phyloP scores from a whole-genome alignment of 2,113 vertebrate genomes.

The Aplodontia rufa region DNA sequence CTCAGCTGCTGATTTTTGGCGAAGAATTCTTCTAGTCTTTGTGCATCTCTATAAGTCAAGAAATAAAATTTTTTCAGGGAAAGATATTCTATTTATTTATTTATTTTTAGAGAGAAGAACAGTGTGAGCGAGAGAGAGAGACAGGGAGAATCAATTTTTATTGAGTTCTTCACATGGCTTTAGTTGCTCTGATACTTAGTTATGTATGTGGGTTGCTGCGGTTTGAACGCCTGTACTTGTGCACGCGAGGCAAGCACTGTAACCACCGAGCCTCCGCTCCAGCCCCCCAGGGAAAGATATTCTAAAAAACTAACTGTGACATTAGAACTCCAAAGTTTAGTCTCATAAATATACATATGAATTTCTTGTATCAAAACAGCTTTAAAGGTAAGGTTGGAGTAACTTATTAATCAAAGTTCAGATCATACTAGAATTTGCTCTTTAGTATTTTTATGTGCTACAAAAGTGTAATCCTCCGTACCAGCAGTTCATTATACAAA shows the following conservation, averaged over 20 bases:
- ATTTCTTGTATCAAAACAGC: background rate
- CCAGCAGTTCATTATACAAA: background rate
- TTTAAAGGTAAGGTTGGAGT: conserved; percentile 1
- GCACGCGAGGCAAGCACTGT: no score
- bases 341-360: background rate
- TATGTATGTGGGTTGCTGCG: no score
- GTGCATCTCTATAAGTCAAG: conserved; percentile 90
- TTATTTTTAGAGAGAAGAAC: no score
- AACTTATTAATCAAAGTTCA: background rate
- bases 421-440: conserved; percentile 46
- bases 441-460: background rate
- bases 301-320: conserved; percentile 3
- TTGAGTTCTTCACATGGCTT: no score
- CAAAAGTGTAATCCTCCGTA: background rate
- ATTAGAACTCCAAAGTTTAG: conserved; percentile 1
- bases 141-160: no score
- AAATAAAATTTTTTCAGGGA: conserved; percentile 42
- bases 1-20: conserved; percentile 94
- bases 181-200: no score
- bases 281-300: conserved; percentile 18
- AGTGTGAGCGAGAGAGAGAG: no score
- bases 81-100: conserved; percentile 31
- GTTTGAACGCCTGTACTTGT: no score
- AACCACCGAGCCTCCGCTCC: no score
- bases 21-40: conserved; percentile 95